Percentiles rank a stretch among this genome's conserved stretches.
These are phyloP conservation scores for Hydrolagus colliei DNA, from an alignment of 2,797 vertebrate genomes.

Conservation along the genomic window DNA sequence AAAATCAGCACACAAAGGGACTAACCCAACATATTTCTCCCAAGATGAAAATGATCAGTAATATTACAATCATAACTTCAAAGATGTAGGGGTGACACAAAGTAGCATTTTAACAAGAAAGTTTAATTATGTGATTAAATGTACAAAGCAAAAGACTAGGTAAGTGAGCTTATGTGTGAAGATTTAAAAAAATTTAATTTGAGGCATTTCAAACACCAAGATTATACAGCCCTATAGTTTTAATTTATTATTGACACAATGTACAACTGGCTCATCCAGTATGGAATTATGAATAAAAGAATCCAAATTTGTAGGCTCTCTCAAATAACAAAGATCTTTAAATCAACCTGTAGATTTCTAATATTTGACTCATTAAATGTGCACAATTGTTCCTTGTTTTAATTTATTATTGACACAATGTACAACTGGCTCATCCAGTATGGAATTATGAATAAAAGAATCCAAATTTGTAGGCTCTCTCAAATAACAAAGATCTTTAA, in stretches of 20 bases:
- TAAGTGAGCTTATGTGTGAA: not conserved
- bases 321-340: not conserved
- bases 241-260: not conserved
- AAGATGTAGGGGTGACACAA: not conserved
- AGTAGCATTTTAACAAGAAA: not conserved
- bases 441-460: not conserved
- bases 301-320: not conserved
- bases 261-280: not conserved
- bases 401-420: not conserved
- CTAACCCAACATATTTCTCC: not conserved
- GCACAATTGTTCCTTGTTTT: not conserved
- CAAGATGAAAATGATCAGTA: not conserved
- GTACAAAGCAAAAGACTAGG: no score
- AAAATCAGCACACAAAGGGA: not conserved
- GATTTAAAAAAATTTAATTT: not conserved
- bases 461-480: not conserved
- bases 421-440: not conserved
- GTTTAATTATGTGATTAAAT: not conserved
- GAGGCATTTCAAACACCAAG: not conserved
- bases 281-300: not conserved
- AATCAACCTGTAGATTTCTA: not conserved
- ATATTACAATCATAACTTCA: no score
- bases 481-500: not conserved
- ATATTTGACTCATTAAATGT: not conserved
- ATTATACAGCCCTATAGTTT: not conserved